These are phyloP conservation scores for Seriola dumerili DNA, from an alignment of 2,113 vertebrate genomes.

Conservation along the genomic window DNA sequence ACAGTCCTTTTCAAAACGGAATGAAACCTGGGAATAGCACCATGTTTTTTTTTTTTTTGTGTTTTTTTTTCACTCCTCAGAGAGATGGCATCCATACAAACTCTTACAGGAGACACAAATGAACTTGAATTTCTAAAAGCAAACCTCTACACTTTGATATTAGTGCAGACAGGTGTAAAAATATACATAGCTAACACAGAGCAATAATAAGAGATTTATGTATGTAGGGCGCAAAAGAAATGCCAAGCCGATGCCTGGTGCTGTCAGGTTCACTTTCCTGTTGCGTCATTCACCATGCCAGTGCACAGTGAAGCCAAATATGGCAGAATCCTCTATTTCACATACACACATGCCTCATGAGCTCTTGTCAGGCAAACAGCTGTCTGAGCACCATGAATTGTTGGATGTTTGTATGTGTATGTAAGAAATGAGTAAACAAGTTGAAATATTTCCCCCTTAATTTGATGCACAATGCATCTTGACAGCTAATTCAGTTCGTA, in stretches of 20 bases:
- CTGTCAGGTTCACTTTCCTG: conserved; percentile 83
- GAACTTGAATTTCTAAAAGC: conserved; percentile 64
- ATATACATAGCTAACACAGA: conserved; percentile 77
- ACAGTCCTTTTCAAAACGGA: conserved; percentile 67
- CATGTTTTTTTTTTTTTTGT: conserved; percentile 13
- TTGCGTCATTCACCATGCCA: conserved; percentile 82
- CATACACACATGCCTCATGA: conserved; percentile 58
- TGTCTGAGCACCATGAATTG: conserved; percentile 66
- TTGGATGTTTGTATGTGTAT: conserved; percentile 65
- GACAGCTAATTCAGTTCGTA: conserved; percentile 76
- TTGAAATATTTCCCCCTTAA: conserved; percentile 80
- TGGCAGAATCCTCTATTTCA: conserved; percentile 70
- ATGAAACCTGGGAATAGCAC: conserved; percentile 59
- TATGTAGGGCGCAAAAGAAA: conserved; percentile 83
- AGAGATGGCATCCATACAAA: conserved; percentile 60
- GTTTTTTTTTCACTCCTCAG: conserved; percentile 14
- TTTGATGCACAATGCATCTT: conserved; percentile 85
- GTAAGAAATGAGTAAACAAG: conserved; percentile 76
- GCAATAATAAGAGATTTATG: conserved; percentile 83
- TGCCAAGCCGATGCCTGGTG: conserved; percentile 69
- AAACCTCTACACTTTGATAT: conserved; percentile 70
- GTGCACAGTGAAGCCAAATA: conserved; percentile 69
- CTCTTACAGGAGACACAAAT: conserved; percentile 70
- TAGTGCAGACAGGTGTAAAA: conserved; percentile 82
- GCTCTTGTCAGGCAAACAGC: conserved; percentile 78